A percentile compares a stretch with the other conserved stretches of the same genome.
Evolutionary conservation across 2,113 vertebrate species (phyloP).

Genomic region (Otolemur garnettii): DNA sequence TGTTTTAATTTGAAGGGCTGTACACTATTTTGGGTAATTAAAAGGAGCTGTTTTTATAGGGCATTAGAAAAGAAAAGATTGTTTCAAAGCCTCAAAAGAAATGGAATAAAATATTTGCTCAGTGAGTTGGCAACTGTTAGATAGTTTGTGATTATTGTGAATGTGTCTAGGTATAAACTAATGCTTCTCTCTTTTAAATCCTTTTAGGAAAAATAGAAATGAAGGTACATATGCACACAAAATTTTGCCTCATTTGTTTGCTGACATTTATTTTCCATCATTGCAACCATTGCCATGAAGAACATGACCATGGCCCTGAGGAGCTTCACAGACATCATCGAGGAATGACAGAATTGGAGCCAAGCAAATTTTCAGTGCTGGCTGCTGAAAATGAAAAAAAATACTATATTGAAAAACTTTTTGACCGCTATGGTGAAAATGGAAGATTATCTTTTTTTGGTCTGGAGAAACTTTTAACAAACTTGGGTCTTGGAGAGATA

Average conservation of each 20-base stretch:
- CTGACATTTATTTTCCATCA: slow-evolving; percentile 97
- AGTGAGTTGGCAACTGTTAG: background rate
- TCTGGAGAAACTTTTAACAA: slow-evolving; percentile 95
- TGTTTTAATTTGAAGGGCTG: background rate
- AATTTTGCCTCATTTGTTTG: slow-evolving; percentile 98
- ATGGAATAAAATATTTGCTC: background rate
- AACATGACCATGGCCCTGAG: slow-evolving; percentile 90
- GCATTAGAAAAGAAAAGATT: background rate
- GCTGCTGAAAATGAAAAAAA: slow-evolving; percentile 93
- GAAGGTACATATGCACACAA: slow-evolving; percentile 97
- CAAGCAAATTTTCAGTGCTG: slow-evolving; percentile 84
- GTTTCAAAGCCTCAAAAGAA: slow-evolving; percentile 5
- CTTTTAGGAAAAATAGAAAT: slow-evolving; percentile 89
- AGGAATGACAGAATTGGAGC: slow-evolving; percentile 79
- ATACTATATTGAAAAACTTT: slow-evolving; percentile 96
- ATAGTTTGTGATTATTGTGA: background rate
- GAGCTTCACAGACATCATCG: slow-evolving; percentile 89
- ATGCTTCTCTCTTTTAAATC: slow-evolving; percentile 36
- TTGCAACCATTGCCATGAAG: slow-evolving; percentile 93
- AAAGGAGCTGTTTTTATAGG: background rate
- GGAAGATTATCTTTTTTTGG: slow-evolving; percentile 94
- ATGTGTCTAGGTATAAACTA: background rate
- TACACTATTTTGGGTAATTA: background rate
- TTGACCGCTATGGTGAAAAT: slow-evolving; percentile 93
- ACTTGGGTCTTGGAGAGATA: slow-evolving; percentile 95